phyloP scores from a whole-genome alignment of 2,797 vertebrate species.

The Alcedo quadribrachys region DNA sequence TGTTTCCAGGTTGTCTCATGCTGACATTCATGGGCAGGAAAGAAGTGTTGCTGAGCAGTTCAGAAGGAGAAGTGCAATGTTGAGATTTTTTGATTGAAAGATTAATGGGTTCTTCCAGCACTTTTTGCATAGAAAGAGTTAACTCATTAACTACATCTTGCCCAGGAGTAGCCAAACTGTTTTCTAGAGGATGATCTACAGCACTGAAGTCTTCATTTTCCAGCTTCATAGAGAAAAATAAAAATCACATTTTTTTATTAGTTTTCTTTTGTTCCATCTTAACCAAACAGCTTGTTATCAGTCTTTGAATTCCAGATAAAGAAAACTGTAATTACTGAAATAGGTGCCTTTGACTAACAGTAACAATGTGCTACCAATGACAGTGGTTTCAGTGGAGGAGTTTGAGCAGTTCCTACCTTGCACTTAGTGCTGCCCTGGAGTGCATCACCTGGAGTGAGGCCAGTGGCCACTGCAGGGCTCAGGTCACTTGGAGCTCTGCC shows the following conservation, averaged over 20 bases:
- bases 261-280: not conserved
- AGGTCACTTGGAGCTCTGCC: conserved; percentile 57
- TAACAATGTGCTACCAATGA: not conserved
- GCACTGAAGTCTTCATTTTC: conserved; percentile 74
- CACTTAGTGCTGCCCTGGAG: conserved; percentile 76
- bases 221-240: conserved; percentile 42
- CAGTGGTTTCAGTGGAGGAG: not conserved
- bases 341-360: not conserved
- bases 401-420: conserved; percentile 62
- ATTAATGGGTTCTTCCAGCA: conserved; percentile 83
- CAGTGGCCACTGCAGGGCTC: conserved; percentile 60
- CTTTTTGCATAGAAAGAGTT: conserved; percentile 72
- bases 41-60: conserved; percentile 16
- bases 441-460: conserved; percentile 51
- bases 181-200: conserved; percentile 56
- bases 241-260: not conserved
- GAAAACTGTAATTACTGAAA: not conserved
- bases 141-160: conserved; percentile 68
- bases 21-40: conserved; percentile 27
- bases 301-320: not conserved
- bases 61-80: conserved; percentile 18
- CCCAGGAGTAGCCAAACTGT: conserved; percentile 5
- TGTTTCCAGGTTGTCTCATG: conserved; percentile 55
- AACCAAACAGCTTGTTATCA: not conserved
- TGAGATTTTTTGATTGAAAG: conserved; percentile 79